Percentiles rank a stretch among this genome's conserved stretches.
Conservation (phyloP, 92 coral and sea anemone species). For the Diadumene lineata region DNA sequence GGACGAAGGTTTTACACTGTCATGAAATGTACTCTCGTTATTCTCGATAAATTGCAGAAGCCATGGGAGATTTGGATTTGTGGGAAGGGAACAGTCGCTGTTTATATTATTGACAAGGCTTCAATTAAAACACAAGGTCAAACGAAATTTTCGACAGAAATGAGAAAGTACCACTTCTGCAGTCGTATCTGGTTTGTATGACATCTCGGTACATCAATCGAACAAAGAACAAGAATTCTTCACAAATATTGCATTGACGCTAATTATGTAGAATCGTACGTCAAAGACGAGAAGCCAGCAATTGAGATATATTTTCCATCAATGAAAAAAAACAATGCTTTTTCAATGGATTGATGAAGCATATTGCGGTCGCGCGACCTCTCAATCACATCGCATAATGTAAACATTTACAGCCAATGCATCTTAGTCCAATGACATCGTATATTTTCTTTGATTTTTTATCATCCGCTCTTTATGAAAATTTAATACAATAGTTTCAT, state of each 20-base stretch:
- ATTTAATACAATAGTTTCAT: conserved; percentile 53
- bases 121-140: conserved; percentile 62
- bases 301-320: neutral
- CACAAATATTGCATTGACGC: neutral
- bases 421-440: conserved; percentile 63
- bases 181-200: neutral
- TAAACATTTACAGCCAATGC: conserved; percentile 64
- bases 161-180: conserved; percentile 11
- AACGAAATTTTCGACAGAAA: conserved; percentile 18
- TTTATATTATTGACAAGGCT: conserved; percentile 57
- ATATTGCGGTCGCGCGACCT: conserved; percentile 3
- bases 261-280: too few relatives aligned
- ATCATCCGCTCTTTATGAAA: conserved; percentile 84
- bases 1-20: conserved; percentile 30
- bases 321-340: neutral
- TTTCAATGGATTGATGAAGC: neutral
- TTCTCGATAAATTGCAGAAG: conserved; percentile 64
- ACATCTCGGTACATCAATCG: neutral
- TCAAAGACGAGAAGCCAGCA: too few relatives aligned
- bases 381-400: conserved; percentile 29
- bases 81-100: conserved; percentile 86
- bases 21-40: conserved; percentile 70
- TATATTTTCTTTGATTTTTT: conserved; percentile 76
- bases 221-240: conserved; percentile 8
- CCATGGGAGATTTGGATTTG: conserved; percentile 69